These are phyloP conservation scores for Chlamydotis undulata DNA, from an alignment of 2,113 vertebrate species.

Conservation along the genomic window DNA sequence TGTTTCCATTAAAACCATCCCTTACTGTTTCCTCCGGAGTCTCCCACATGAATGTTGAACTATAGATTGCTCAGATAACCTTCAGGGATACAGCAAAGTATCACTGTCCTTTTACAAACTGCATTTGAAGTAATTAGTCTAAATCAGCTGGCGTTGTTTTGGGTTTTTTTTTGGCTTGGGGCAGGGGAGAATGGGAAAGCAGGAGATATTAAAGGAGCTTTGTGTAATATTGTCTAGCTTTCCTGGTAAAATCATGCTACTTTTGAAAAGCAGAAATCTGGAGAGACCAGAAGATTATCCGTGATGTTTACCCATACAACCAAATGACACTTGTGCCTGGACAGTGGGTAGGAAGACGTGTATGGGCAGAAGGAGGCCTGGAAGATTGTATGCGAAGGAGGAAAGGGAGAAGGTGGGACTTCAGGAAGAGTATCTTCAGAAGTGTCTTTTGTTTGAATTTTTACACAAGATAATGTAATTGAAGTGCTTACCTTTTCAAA, in stretches of 20 bases:
- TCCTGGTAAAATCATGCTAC: not conserved
- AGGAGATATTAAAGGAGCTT: not conserved
- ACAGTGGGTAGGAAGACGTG: not conserved
- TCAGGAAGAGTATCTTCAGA: not conserved
- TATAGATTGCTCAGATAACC: slow-evolving; percentile 51
- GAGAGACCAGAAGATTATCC: not conserved
- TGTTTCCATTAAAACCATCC: not conserved
- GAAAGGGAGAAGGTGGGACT: not conserved
- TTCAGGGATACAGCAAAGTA: slow-evolving; percentile 61
- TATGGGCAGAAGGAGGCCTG: not conserved
- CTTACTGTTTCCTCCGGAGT: not conserved
- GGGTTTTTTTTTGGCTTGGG: not conserved
- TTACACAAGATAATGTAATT: not conserved
- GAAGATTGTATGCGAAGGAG: not conserved
- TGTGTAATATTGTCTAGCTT: not conserved
- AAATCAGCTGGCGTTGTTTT: not conserved
- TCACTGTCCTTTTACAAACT: slow-evolving; percentile 35
- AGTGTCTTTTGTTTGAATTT: not conserved
- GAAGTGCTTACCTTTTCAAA: not conserved
- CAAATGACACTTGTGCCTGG: not conserved
- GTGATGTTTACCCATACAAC: not conserved
- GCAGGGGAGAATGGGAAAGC: not conserved
- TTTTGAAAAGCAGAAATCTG: not conserved
- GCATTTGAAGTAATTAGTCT: slow-evolving; percentile 56
- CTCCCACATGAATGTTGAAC: slow-evolving; percentile 34